Evolutionary conservation across 1,140 invertebrate species (phyloP), one percentile per base, ranked within the genome.

Genomic region (Nomia melanderi): DNA sequence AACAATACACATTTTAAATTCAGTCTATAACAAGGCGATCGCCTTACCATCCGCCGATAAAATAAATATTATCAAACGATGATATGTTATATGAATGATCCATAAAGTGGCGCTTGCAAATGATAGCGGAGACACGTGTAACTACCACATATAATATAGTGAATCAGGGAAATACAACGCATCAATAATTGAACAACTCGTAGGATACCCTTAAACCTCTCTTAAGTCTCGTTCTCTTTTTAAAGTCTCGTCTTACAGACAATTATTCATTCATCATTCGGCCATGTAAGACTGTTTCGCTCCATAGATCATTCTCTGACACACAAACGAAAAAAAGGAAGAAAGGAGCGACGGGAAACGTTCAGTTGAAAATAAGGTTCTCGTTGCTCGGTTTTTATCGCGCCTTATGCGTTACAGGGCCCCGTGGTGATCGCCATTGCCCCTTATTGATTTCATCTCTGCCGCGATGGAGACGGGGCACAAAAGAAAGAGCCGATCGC

Each of bases 401-500:
- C 7, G 23, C 36, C 59, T 47, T 50, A 41, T 60, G 31, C 53
- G 50, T 44, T 47, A 66, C 50, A 66, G 47, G 33, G 77, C 25
- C 54, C 25, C 64, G 17, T 25, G 67, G 63, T 59, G 71, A 78
- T 74, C 81, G 70, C 77, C 82, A 83, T 78, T 83, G 63, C 75
- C 65, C 25, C 41, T 76, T 54, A 63, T 77, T 65, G 81, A 83
- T 83, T 82, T 65, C 75, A 82, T 82, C 81, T 82, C 75, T 59
- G 23, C 11, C 27, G 57, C 60, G 80, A 41, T 31, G 71, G 66
- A 77, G 75, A 77, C 27, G 39, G 20, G 44, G 36, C n/a, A 77
- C 66, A 69, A 71, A 67, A 63, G 69, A 65, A 78, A 27, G 60
- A 78, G 64, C 29, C 27, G 76, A 63, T 47, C 50, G 65, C 60